Evolutionary conservation across 2,113 vertebrate genomes (phyloP).

Genomic region (Cyphomyrus plagiostoma): DNA sequence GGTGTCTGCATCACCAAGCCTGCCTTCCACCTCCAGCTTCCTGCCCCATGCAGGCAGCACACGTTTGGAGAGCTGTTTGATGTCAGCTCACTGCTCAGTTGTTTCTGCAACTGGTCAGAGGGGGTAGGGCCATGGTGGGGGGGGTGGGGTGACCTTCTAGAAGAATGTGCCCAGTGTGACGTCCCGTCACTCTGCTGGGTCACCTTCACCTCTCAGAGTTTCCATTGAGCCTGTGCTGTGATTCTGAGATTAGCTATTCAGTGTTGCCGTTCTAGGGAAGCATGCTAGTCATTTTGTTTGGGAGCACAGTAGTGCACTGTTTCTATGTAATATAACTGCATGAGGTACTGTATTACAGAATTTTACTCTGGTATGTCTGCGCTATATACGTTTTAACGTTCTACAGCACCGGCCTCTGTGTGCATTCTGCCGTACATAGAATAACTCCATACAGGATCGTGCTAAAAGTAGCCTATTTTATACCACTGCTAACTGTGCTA

Average conservation of each 20-base stretch:
- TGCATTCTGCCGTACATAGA: not conserved
- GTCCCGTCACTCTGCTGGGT: not conserved
- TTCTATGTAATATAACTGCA: not conserved
- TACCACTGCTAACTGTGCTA: not conserved
- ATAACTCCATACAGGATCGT: not conserved
- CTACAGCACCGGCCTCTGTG: not conserved
- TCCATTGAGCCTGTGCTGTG: not conserved
- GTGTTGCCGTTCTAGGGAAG: not conserved
- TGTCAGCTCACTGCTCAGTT: conserved; percentile 4
- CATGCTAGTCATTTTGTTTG: not conserved
- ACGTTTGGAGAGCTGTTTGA: not conserved
- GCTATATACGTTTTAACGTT: not conserved
- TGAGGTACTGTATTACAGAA: not conserved
- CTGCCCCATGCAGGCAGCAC: not conserved
- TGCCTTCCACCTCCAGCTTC: not conserved
- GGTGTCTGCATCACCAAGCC: not conserved
- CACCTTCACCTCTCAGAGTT: not conserved
- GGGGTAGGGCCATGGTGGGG: not conserved
- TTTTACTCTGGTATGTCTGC: not conserved
- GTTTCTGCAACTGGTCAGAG: not conserved
- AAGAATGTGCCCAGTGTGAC: not conserved
- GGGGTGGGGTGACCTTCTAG: not conserved
- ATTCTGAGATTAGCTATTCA: too few relatives aligned
- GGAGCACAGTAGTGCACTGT: not conserved
- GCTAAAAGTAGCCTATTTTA: not conserved